Conservation (phyloP, 2,888 invertebrate genomes). For the Dioctria rufipes region DNA sequence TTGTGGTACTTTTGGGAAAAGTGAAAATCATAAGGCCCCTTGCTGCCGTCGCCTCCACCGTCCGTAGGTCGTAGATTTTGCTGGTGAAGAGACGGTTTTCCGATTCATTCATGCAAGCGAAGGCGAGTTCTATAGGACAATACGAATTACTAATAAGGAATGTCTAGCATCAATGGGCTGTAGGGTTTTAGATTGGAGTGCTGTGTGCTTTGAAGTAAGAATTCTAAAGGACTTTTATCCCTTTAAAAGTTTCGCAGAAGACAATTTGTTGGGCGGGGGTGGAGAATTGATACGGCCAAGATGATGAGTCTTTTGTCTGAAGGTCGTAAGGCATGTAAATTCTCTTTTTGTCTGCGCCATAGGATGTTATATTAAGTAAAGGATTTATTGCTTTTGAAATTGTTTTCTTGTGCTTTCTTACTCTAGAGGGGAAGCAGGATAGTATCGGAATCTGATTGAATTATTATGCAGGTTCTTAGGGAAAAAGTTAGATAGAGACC, state of each 20-base stretch:
- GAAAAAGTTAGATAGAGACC: too few species aligned
- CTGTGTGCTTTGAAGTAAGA: background rate
- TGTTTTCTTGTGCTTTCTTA: constrained; percentile 10
- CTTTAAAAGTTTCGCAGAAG: background rate
- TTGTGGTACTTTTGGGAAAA: constrained; percentile 62
- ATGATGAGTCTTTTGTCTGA: constrained; percentile 42
- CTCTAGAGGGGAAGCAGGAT: background rate
- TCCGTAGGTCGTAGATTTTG: constrained; percentile 9
- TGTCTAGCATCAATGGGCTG: constrained; percentile 12
- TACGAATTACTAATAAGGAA: constrained; percentile 25
- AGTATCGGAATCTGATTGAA: background rate
- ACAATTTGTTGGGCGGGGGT: background rate
- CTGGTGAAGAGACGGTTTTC: constrained; percentile 19
- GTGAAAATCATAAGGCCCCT: constrained; percentile 49
- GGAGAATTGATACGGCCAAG: background rate
- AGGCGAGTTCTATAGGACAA: background rate
- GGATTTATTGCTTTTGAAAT: constrained; percentile 41
- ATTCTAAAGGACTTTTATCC: background rate
- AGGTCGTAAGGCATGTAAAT: constrained; percentile 50
- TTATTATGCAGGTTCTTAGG: background rate
- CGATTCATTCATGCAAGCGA: constrained; percentile 23
- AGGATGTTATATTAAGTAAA: constrained; percentile 34
- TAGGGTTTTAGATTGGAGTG: background rate
- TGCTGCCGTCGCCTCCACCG: background rate
- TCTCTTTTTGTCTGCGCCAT: constrained; percentile 16